Evolutionary conservation across 1,140 invertebrate species (phyloP).

Genomic region (Calliopsis andreniformis): DNA sequence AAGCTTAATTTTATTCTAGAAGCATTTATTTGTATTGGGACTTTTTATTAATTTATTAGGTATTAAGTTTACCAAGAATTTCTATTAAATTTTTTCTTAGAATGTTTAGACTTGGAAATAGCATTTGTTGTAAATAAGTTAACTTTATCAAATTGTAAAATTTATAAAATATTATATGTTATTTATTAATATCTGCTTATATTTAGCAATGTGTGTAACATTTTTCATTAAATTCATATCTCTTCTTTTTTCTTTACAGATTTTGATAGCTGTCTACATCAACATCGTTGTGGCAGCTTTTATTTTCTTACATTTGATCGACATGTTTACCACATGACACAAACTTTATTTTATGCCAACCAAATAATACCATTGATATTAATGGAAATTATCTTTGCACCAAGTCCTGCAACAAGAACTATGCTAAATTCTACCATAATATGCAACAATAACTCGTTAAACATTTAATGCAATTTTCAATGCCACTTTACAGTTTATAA

Average conservation of each 20-base stretch:
- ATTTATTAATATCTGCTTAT: constrained; percentile 1
- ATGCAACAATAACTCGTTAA: constrained; percentile 25
- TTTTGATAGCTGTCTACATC: constrained; percentile 51
- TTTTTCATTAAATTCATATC: constrained; percentile 10
- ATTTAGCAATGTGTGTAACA: not conserved
- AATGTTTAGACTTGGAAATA: not conserved
- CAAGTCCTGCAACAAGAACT: constrained; percentile 14
- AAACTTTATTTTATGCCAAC: constrained; percentile 60
- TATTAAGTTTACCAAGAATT: too few species aligned
- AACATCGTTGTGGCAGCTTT: constrained; percentile 44
- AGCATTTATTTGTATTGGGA: too few species aligned
- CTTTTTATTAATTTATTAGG: too few species aligned
- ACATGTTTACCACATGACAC: constrained; percentile 68
- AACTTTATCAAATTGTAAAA: too few species aligned
- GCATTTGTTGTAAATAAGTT: constrained; percentile 18
- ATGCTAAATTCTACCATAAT: constrained; percentile 43
- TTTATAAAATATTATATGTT: too few species aligned
- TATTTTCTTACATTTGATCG: constrained; percentile 48
- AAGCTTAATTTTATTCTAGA: too few species aligned
- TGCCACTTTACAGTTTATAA: constrained; percentile 33
- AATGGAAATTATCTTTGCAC: constrained; percentile 34
- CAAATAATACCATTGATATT: constrained; percentile 47
- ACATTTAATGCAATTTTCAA: constrained; percentile 27
- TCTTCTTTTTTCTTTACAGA: constrained; percentile 60
- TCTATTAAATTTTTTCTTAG: not conserved